Base-by-base conservation (phyloP, 2,888 invertebrate genomes). In the Empis livida region DNA sequence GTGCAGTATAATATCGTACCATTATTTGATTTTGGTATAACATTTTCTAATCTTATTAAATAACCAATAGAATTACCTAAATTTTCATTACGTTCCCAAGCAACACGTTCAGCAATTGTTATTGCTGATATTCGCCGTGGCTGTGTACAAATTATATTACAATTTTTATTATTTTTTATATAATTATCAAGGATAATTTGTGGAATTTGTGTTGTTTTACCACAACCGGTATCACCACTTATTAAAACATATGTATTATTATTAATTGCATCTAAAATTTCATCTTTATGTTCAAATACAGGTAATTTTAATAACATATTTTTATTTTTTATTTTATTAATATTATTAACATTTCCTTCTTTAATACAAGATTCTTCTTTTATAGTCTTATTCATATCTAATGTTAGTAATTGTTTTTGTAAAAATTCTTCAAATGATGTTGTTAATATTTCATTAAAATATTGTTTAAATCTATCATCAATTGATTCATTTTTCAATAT, bases 171-270 rank as follows among this genome's bases (percentile, higher is more conserved):
- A 30, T 72, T 69, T 46, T 70, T 59, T 27, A 93, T 79, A 56
- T 84, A 73, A 63, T 95, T 94, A 27, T 27, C 23, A 55, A 95
- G 71, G 59, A 96, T 80, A 59, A 88, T 82, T 68, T 95, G 95
- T 2, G 90, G 84, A 8, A 94, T 80, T 71, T 92, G 92, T 2
- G 94, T 95, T 9, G 93, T 94, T 71, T 95, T 95, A 8, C 94
- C 94, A 72, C 93, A 94, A 0, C 94, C 92, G 37, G 86, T 88
- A 62, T 86, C 86, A 17, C 87, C 88, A 58, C 84, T 84, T 14
- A 88, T 77, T 1, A 88, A 75, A 44, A 82, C 65, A 16, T 89
- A 30, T 14, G 15, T 15, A 31, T 15, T 31, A 15, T 31, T 6
- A 30, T 10, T 11, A 11, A 41, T 9, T 5, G n/a, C 13, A 20